Evolutionary conservation across 2,797 vertebrate species (phyloP).

Genomic region (Darevskia nairensis): DNA sequence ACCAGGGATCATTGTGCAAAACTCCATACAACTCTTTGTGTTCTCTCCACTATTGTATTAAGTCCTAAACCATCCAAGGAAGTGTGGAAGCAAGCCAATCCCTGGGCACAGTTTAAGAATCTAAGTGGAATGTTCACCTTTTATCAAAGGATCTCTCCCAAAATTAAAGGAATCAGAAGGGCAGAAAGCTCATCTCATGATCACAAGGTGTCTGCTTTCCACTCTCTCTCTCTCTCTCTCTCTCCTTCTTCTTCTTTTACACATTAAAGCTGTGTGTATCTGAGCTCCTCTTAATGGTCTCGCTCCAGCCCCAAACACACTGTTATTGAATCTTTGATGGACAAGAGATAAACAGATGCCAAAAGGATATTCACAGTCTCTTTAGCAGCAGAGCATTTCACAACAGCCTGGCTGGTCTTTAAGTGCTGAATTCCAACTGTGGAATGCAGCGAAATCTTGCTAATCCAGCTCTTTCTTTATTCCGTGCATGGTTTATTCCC

Average conservation of each 20-base stretch:
- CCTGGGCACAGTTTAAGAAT: not conserved
- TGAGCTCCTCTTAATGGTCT: not conserved
- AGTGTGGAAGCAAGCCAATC: no score
- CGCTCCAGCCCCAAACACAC: not conserved
- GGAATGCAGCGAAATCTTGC: not conserved
- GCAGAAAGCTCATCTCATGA: constrained; percentile 1
- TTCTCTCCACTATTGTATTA: no score
- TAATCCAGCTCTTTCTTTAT: not conserved
- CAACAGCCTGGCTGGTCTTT: not conserved
- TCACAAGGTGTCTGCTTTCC: not conserved
- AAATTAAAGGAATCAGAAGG: not conserved
- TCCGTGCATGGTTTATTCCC: not conserved
- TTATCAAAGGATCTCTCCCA: not conserved
- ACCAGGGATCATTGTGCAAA: no score
- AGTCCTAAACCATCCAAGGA: no score
- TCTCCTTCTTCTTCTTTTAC: constrained; percentile 26
- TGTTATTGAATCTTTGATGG: constrained; percentile 32
- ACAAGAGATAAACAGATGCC: constrained; percentile 42
- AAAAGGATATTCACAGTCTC: constrained; percentile 29
- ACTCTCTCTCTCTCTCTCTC: no score
- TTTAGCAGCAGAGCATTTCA: not conserved
- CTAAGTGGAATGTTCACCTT: no score
- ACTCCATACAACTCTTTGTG: no score
- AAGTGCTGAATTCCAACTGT: not conserved
- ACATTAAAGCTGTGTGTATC: not conserved